A percentile compares a stretch with the other conserved stretches of the same genome.
Conservation (phyloP, 1,140 invertebrate species). For the Glossosoma conforme region DNA sequence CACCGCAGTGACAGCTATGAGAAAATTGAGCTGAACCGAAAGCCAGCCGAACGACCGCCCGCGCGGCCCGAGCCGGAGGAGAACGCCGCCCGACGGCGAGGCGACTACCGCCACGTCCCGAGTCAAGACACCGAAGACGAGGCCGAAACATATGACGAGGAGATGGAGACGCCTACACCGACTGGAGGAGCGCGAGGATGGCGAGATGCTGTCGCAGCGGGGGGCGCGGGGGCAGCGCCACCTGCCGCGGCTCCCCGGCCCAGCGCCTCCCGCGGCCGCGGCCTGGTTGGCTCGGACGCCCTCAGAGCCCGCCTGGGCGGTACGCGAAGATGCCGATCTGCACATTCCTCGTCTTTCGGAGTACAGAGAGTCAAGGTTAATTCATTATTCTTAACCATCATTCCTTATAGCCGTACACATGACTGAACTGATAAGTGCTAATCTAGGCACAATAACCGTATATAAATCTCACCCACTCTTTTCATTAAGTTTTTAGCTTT, state of each 20-base stretch:
- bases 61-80: slow-evolving; percentile 22
- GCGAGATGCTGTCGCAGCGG: slow-evolving; percentile 36
- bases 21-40: slow-evolving; percentile 67
- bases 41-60: slow-evolving; percentile 32
- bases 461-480: too few relatives aligned
- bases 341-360: slow-evolving; percentile 55
- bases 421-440: too few relatives aligned
- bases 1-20: slow-evolving; percentile 64
- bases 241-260: slow-evolving; percentile 28
- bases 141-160: slow-evolving; percentile 46
- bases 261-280: slow-evolving; percentile 34
- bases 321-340: slow-evolving; percentile 48
- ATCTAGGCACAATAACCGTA: too few relatives aligned
- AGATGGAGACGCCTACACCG: slow-evolving; percentile 41
- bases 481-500: too few relatives aligned
- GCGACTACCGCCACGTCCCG: slow-evolving; percentile 65
- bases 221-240: slow-evolving; percentile 6
- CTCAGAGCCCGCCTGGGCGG: slow-evolving; percentile 8
- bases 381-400: slow-evolving; percentile 42
- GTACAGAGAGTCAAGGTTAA: slow-evolving; percentile 46
- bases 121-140: slow-evolving; percentile 60
- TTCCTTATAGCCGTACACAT: too few relatives aligned
- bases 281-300: slow-evolving; percentile 1
- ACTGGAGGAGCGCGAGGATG: slow-evolving; percentile 36
- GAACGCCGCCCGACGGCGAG: slow-evolving; percentile 52